Evolutionary conservation across 2,888 invertebrate species (phyloP).

Genomic region (Alitta virens): DNA sequence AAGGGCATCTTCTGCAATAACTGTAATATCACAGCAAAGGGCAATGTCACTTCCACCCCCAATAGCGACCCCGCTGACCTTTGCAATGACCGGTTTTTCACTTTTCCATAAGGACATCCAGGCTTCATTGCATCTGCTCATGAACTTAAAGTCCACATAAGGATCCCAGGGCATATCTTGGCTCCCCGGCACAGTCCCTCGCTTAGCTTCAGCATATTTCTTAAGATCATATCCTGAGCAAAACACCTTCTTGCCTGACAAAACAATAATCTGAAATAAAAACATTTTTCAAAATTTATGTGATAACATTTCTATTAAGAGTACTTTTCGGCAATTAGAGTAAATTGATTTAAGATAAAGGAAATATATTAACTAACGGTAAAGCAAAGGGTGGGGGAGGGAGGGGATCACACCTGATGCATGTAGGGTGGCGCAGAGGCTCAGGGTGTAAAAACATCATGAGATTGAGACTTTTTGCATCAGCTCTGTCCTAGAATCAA

Average conservation of each 20-base stretch:
- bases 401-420: too few species aligned
- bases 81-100: constrained; percentile 29
- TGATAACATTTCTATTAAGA: neutral
- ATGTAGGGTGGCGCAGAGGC: too few species aligned
- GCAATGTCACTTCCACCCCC: constrained; percentile 36
- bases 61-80: constrained; percentile 30
- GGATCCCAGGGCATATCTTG: constrained; percentile 31
- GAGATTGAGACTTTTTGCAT: too few species aligned
- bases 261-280: constrained; percentile 16
- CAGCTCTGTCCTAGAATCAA: too few species aligned
- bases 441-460: too few species aligned
- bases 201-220: constrained; percentile 22
- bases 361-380: too few species aligned
- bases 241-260: constrained; percentile 23
- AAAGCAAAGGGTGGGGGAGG: too few species aligned
- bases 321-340: too few species aligned
- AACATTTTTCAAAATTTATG: too few species aligned
- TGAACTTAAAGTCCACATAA: constrained; percentile 20
- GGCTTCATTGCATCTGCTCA: constrained; percentile 24
- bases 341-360: too few species aligned
- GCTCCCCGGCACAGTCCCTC: constrained; percentile 18
- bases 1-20: constrained; percentile 30
- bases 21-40: constrained; percentile 30
- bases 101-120: constrained; percentile 33
- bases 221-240: constrained; percentile 30